Evolutionary conservation across 2,888 invertebrate genomes (phyloP), one percentile per base, ranked within the genome.

Genomic region (Iselma pallidipennis): DNA sequence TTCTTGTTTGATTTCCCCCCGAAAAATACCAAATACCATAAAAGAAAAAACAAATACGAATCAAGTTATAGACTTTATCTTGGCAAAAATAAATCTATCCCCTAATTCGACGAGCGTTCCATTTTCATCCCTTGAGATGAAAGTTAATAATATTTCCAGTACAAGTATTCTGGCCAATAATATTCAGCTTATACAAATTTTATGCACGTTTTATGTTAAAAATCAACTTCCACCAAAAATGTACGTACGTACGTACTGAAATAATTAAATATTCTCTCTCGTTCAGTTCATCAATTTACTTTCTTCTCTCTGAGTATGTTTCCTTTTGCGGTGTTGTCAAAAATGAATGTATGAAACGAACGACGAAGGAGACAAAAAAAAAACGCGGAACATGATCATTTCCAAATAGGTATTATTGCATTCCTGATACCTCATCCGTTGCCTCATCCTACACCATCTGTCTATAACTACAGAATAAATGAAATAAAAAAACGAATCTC

Each of bases 141-240:
- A 62, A 63, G 52, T 52, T 63, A 63, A 63, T 62, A 62, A 62
- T 55, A 51, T 62, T 62, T 63, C 52, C 59, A 58, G 58, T 58
- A 58, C 50, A 51, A 58, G 45, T 49, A 58, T 29, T 58, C 58
- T n/a, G 54, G 37, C 16, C 16, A 37, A 37, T 37, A 37, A 7
- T 16, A 37, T 37, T 16, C 4, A 37, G 45, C 21, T 21, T 9
- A 45, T 45, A 21, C 19, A 45, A 45, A 45, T 45, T 45, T 45
- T 45, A 45, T 45, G 21, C 45, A 21, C 45, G 45, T 45, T 45
- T 45, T 45, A 19, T 45, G 21, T 4, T 45, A 21, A 21, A 45
- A 45, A 45, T 45, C 45, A 45, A 45, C 45, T 45, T 21, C 21
- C 21, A 19, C n/a, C n/a, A n/a, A n/a, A n/a, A 21, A 37, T 37